Evolutionary conservation across 1,140 invertebrate species (phyloP), one percentile per base, ranked within the genome.

Genomic region (Triops longicaudatus): DNA sequence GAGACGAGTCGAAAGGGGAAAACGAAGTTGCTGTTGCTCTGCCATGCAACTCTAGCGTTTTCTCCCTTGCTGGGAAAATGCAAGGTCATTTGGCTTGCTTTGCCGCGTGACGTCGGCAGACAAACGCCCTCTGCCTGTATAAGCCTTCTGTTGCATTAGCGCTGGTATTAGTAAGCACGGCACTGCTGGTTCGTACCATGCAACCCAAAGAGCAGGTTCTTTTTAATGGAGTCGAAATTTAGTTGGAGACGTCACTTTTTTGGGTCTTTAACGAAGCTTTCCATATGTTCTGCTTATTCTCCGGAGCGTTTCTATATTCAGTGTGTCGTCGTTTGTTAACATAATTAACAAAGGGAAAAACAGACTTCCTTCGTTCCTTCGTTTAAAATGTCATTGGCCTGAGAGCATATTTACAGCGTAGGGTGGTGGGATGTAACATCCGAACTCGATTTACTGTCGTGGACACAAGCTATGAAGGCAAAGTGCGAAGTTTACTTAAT

Each of bases 321-420:
- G 50, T 2, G 6, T 17, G 50, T 22, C 50, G 3, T 63, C 50
- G 50, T 63, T 63, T 7, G 50, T 17, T 17, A 63, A 63, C 0
- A 63, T 63, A 63, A 63, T 63, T 63, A 63, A 63, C 50, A 63
- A 63, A 37, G 17, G 14, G 50, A 63, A 63, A 63, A 63, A 63
- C 50, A 63, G 22, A 22, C 50, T 63, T 63, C 2, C 3, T 63
- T 14, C 50, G 22, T 63, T 22, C n/a, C 10, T 0, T 0, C 10
- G 10, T 14, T 63, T 63, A 6, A 22, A 63, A n/a, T 63, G 22
- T 63, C n/a, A 63, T 63, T 63, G 50, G 14, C 11, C 50, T 14
- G 17, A 6, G 17, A 22, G 50, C 14, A 63, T 10, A 63, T 63
- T 63, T 63, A 63, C 50, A 63, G 22, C 50, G 10, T 22, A 9